Conservation (phyloP, 1,140 invertebrate species). For the Diabrotica virgifera region DNA sequence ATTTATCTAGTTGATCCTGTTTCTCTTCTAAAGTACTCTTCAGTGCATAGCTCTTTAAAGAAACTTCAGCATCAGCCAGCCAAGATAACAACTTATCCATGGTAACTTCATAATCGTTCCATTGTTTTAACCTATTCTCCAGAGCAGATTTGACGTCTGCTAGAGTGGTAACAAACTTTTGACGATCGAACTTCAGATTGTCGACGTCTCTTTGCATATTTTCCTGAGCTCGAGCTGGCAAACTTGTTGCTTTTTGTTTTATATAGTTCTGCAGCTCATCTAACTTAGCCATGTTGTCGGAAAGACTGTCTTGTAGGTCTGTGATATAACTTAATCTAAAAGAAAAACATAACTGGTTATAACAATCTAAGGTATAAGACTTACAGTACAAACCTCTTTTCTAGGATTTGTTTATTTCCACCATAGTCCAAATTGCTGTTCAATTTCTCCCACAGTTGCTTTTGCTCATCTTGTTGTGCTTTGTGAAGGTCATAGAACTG, state of each 20-base stretch:
- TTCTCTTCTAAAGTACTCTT: conserved; percentile 88
- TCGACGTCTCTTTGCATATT: conserved; percentile 74
- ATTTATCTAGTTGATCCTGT: conserved; percentile 83
- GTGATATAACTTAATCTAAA: conserved; percentile 64
- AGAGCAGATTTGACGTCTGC: conserved; percentile 74
- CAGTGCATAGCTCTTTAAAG: conserved; percentile 81
- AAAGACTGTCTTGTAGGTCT: conserved; percentile 72
- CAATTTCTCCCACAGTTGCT: conserved; percentile 81
- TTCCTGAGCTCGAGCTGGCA: conserved; percentile 75
- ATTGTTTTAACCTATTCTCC: conserved; percentile 83
- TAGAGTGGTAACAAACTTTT: conserved; percentile 75
- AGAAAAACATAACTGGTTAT: not conserved
- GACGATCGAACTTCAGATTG: conserved; percentile 73
- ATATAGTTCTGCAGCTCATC: conserved; percentile 68
- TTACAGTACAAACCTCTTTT: conserved; percentile 55
- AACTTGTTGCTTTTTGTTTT: conserved; percentile 59
- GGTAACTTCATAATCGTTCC: conserved; percentile 86
- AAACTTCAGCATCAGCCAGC: conserved; percentile 82
- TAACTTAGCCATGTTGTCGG: conserved; percentile 70
- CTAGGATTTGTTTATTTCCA: conserved; percentile 74
- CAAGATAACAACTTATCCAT: conserved; percentile 79
- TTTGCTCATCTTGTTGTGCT: conserved; percentile 81
- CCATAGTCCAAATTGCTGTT: conserved; percentile 74
- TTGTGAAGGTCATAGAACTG: conserved; percentile 83
- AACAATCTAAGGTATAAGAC: not conserved